Percentiles rank a stretch among this genome's conserved stretches.
These are phyloP conservation scores for Blastobasis lacticolella DNA, from an alignment of 2,888 invertebrate genomes.

Conservation along the genomic window DNA sequence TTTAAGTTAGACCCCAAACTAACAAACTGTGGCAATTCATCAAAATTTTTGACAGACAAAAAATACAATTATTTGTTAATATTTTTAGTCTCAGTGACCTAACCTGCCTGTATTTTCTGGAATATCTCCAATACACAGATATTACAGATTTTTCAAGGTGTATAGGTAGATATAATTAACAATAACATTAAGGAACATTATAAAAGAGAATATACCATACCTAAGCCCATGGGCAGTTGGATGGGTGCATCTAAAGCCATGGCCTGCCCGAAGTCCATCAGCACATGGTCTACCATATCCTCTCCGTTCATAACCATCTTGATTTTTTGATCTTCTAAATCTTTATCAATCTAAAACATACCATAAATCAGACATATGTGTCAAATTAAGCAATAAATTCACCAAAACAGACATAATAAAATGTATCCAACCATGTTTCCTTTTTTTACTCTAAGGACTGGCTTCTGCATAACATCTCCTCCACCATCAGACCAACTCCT, in stretches of 20 bases:
- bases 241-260: constrained; percentile 49
- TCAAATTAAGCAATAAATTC: not conserved
- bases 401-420: not conserved
- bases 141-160: too few species aligned
- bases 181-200: too few species aligned
- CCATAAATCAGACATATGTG: not conserved
- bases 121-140: too few species aligned
- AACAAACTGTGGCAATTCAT: too few species aligned
- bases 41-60: too few species aligned
- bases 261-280: constrained; percentile 36
- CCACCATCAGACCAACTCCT: constrained; percentile 36
- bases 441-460: constrained; percentile 59
- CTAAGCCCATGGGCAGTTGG: constrained; percentile 46
- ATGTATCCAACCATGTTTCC: constrained; percentile 44
- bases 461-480: constrained; percentile 38
- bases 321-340: constrained; percentile 59
- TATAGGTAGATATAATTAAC: too few species aligned
- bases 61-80: too few species aligned
- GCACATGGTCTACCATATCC: constrained; percentile 28
- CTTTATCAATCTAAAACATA: constrained; percentile 52
- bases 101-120: too few species aligned
- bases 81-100: too few species aligned
- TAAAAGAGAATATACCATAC: too few species aligned
- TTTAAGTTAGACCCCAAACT: too few species aligned
- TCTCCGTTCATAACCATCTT: constrained; percentile 40